Evolutionary conservation across 1,140 invertebrate species (phyloP).

Genomic region (Drosophila ananassae): DNA sequence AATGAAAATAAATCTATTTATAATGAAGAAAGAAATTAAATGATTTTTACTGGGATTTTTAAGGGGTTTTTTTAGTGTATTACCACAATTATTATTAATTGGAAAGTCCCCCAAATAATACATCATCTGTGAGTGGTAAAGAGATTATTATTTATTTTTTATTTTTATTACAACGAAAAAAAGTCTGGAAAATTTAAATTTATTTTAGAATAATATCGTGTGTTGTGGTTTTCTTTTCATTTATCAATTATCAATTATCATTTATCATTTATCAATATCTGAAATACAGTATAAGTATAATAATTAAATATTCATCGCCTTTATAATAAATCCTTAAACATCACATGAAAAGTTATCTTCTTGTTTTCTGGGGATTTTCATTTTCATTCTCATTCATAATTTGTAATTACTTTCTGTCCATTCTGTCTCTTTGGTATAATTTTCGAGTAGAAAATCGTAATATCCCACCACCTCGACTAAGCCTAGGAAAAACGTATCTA

Average conservation of each 20-base stretch:
- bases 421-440: slow-evolving; percentile 35
- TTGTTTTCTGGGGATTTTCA: slow-evolving; percentile 42
- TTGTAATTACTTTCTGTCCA: slow-evolving; percentile 39
- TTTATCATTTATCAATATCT: slow-evolving; percentile 40
- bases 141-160: slow-evolving; percentile 39
- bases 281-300: slow-evolving; percentile 70
- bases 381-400: slow-evolving; percentile 19
- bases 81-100: slow-evolving; percentile 1
- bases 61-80: not conserved
- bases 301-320: slow-evolving; percentile 60
- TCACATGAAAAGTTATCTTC: slow-evolving; percentile 72
- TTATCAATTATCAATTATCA: slow-evolving; percentile 10
- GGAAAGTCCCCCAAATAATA: not conserved
- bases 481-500: slow-evolving; percentile 69
- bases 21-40: slow-evolving; percentile 31
- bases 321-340: slow-evolving; percentile 73
- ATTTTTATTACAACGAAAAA: slow-evolving; percentile 67
- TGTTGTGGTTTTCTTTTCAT: slow-evolving; percentile 40
- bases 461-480: slow-evolving; percentile 35
- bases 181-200: slow-evolving; percentile 58
- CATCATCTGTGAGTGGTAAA: slow-evolving; percentile 40
- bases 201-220: slow-evolving; percentile 72
- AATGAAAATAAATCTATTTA: slow-evolving; percentile 75
- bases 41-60: not conserved
- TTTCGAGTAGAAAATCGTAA: slow-evolving; percentile 35